Evolutionary conservation across 2,888 invertebrate genomes (phyloP).

Genomic region (Drosophila austrosaltans): DNA sequence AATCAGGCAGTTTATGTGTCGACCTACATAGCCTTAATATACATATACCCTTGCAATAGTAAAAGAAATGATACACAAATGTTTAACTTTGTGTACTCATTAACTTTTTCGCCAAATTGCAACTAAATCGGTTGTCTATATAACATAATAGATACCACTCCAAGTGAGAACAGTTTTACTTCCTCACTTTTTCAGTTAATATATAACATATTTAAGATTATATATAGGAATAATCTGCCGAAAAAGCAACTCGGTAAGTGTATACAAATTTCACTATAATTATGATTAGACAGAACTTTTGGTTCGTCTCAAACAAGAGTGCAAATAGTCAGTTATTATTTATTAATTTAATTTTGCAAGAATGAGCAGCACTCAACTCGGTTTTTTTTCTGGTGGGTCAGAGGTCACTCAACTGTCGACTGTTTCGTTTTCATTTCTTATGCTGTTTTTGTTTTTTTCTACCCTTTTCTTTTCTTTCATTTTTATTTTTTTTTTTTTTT

Average conservation of each 20-base stretch:
- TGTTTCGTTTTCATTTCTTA: background rate
- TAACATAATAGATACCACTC: too few relatives aligned
- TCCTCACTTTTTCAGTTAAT: too few relatives aligned
- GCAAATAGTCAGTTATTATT: slow-evolving; percentile 67
- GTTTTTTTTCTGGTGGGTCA: slow-evolving; percentile 17
- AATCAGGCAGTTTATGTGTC: slow-evolving; percentile 37
- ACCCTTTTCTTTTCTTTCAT: background rate
- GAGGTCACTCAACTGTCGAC: slow-evolving; percentile 63
- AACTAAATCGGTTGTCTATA: too few relatives aligned
- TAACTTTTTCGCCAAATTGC: too few relatives aligned
- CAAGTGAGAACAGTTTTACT: too few relatives aligned
- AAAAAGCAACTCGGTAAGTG: background rate
- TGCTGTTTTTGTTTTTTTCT: background rate
- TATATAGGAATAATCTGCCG: background rate
- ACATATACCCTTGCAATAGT: background rate
- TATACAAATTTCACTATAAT: background rate
- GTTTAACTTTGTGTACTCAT: too few relatives aligned
- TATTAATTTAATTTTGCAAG: slow-evolving; percentile 64
- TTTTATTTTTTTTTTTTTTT: background rate
- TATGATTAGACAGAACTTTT: background rate
- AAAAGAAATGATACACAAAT: background rate
- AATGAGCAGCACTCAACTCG: slow-evolving; percentile 26
- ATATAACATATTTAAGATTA: too few relatives aligned
- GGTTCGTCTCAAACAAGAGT: slow-evolving; percentile 1
- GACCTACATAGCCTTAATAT: background rate